Evolutionary conservation across 2,113 vertebrate genomes (phyloP).

Genomic region (Sphyrna mokarran): DNA sequence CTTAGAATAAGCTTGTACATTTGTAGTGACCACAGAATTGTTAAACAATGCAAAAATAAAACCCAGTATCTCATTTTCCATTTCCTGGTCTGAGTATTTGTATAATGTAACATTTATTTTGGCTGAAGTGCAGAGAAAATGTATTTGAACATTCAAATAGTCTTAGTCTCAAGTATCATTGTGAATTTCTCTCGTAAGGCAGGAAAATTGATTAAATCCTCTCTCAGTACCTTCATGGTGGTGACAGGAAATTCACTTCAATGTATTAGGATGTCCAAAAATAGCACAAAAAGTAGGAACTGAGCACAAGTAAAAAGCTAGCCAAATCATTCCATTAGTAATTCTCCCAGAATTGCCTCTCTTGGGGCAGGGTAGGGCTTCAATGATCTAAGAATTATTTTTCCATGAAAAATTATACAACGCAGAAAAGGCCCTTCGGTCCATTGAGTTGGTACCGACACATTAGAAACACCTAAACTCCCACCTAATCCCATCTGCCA

Average conservation of each 20-base stretch:
- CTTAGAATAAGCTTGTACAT: not conserved
- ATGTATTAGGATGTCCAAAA: not conserved
- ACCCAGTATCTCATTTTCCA: not conserved
- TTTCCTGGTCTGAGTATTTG: not conserved
- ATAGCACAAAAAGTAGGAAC: not conserved
- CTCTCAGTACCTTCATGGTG: not conserved
- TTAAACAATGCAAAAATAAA: not conserved
- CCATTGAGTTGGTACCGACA: no score
- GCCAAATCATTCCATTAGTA: not conserved
- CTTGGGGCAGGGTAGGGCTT: not conserved
- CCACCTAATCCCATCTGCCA: no score
- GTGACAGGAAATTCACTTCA: not conserved
- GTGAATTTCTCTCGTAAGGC: not conserved
- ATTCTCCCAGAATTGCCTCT: not conserved
- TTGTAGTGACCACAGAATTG: not conserved
- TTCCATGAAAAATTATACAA: no score
- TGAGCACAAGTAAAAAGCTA: not conserved
- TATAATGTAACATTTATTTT: not conserved
- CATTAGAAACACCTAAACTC: no score
- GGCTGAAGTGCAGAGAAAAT: not conserved
- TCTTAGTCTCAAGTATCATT: not conserved
- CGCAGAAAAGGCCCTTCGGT: no score
- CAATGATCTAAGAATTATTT: no score
- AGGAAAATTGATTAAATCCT: not conserved
- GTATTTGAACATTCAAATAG: not conserved